A percentile compares a stretch with the other conserved stretches of the same genome.
Evolutionary conservation across 2,113 vertebrate species (phyloP).

Genomic region (Rhinoderma darwinii): DNA sequence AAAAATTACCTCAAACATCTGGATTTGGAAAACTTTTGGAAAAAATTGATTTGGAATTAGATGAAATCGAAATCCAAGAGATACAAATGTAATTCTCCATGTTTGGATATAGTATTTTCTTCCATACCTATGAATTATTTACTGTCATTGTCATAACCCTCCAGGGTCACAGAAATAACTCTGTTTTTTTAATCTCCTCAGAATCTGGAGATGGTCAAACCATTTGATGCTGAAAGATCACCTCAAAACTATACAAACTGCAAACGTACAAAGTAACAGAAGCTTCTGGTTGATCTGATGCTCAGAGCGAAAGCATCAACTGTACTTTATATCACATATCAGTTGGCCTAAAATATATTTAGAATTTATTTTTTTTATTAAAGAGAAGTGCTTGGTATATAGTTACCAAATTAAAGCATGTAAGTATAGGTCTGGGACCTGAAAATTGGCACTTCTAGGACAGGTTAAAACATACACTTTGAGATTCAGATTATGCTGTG

Average conservation of each 20-base stretch:
- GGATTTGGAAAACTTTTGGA: neutral
- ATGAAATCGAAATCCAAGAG: neutral
- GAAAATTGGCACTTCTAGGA: too few species aligned
- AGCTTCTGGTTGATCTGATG: neutral
- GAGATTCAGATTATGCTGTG: neutral
- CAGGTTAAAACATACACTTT: too few species aligned
- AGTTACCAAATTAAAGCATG: too few species aligned
- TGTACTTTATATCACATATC: neutral
- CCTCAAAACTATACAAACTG: neutral
- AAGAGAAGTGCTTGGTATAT: neutral
- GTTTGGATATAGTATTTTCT: neutral
- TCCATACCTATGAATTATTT: slow-evolving; percentile 13
- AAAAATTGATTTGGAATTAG: neutral
- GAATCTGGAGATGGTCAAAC: neutral
- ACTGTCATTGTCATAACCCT: neutral
- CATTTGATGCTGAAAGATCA: slow-evolving; percentile 1
- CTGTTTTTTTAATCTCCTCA: neutral
- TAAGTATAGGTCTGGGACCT: too few species aligned
- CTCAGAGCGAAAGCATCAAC: neutral
- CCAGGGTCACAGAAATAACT: neutral
- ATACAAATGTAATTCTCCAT: neutral
- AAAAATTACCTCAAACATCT: slow-evolving; percentile 16
- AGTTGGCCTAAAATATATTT: neutral
- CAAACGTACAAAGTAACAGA: neutral
- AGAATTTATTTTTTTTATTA: neutral